A percentile compares a stretch with the other conserved stretches of the same genome.
These are phyloP conservation scores for Tillus elongatus DNA, from an alignment of 2,888 invertebrate genomes.

Conservation along the genomic window DNA sequence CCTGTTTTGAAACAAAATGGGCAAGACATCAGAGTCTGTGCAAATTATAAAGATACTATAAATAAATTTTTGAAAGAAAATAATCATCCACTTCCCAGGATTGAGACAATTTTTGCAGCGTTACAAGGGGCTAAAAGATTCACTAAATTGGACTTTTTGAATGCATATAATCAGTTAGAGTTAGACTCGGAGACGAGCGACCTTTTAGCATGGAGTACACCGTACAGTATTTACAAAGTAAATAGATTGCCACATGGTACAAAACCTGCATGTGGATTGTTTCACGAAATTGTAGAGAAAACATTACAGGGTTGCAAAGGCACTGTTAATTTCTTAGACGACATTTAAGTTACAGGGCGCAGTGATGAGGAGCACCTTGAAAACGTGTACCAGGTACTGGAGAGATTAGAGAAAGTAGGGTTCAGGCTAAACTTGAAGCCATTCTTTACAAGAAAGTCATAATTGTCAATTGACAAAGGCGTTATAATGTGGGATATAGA, in stretches of 20 bases:
- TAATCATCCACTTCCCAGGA: slow-evolving; percentile 19
- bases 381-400: slow-evolving; percentile 10
- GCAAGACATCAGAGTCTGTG: slow-evolving; percentile 24
- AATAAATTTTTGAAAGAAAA: slow-evolving; percentile 21
- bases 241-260: slow-evolving; percentile 34
- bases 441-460: too few species aligned
- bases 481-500: slow-evolving; percentile 19
- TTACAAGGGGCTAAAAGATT: slow-evolving; percentile 19
- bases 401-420: too few species aligned
- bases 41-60: slow-evolving; percentile 25
- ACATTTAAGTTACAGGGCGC: slow-evolving; percentile 18
- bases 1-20: too few species aligned
- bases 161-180: slow-evolving; percentile 18
- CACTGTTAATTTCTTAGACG: slow-evolving; percentile 19
- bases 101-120: slow-evolving; percentile 19
- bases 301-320: slow-evolving; percentile 18
- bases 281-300: slow-evolving; percentile 29
- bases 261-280: slow-evolving; percentile 35
- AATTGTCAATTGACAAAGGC: too few species aligned
- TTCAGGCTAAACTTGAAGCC: too few species aligned
- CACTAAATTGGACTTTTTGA: slow-evolving; percentile 16
- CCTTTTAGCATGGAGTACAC: slow-evolving; percentile 21
- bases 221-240: slow-evolving; percentile 29
- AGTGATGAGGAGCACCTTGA: slow-evolving; percentile 13
- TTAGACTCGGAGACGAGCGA: slow-evolving; percentile 14